Base-by-base conservation (phyloP, 2,797 vertebrate species). In the Mormyrus proboscirostris region DNA sequence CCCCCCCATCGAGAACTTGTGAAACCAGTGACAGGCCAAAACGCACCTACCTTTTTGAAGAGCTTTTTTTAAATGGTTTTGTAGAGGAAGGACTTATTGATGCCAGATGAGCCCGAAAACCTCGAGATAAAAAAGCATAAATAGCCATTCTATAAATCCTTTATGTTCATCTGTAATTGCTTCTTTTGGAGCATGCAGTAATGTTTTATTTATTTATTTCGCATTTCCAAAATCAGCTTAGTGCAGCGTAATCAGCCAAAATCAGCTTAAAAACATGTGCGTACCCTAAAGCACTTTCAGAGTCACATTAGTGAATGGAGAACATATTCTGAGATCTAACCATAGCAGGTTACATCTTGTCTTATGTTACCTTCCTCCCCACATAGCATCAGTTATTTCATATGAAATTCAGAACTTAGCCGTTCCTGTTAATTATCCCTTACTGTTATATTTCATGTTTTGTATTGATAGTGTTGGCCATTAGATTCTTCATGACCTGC, bases 21-120 rank as follows among this genome's bases (percentile, higher is more conserved):
- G 47, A 89, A 86, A 59, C 53, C 44, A 44, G 57, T n/a, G 38
- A 33, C 69, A 33, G 19, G 51, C 50, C 7, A 2, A 55, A 16
- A 14, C 82, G 7, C n/a, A 55, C 33, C 44, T 89, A 62, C 88
- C 53, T 89, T 57, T 49, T 82, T 57, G 29, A 85, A 85, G 19
- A 47, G 38, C 73, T 55, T 65, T 55, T 65, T 86, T 65, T 89
- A 85, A 79, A 49, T 83, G 44, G 51, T 83, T 88, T 84, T 85
- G 76, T 83, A 55, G 88, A 85, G 51, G 14, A 62, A 49, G 16
- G n/a, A 14, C 82, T 85, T 33, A 62, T 50, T 57, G 41, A 50
- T 65, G 44, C 57, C 79, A 89, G 22, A 59, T 89, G 76, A 89
- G 53, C 22, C 19, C 22, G 16, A 51, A 51, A 49, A 85, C n/a